A percentile compares a stretch with the other conserved stretches of the same genome.
Evolutionary conservation across 2,888 invertebrate genomes (phyloP).

Genomic region (Cephus rjabovi): DNA sequence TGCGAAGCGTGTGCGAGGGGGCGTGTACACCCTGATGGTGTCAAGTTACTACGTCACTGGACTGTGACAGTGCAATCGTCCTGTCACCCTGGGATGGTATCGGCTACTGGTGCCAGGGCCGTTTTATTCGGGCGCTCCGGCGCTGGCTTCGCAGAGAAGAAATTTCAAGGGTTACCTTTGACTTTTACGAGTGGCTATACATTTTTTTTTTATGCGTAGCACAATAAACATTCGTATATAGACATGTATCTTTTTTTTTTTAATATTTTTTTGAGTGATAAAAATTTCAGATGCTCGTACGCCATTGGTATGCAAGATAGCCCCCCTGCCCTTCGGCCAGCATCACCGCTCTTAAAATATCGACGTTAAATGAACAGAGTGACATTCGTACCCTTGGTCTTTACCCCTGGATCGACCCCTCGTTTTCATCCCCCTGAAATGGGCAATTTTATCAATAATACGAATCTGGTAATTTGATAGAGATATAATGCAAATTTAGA

Average conservation of each 20-base stretch:
- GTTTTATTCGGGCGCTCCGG: background rate
- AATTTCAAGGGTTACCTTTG: background rate
- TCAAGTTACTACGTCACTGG: conserved; percentile 58
- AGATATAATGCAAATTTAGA: conserved; percentile 66
- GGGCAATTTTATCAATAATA: conserved; percentile 66
- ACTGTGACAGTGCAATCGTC: conserved; percentile 56
- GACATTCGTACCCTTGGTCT: conserved; percentile 32
- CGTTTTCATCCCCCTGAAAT: conserved; percentile 49
- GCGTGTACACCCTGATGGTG: conserved; percentile 50
- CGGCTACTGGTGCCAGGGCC: background rate
- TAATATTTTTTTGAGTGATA: background rate
- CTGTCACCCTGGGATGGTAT: conserved; percentile 43
- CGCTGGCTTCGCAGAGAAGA: background rate
- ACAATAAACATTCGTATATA: background rate
- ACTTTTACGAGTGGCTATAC: background rate
- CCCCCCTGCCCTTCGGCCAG: background rate
- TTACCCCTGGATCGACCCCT: conserved; percentile 26
- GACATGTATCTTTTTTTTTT: background rate
- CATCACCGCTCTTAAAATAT: conserved; percentile 33
- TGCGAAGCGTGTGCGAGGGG: conserved; percentile 52
- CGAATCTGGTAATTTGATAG: conserved; percentile 66
- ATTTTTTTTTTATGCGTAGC: background rate
- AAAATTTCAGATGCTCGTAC: background rate
- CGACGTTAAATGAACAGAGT: conserved; percentile 48
- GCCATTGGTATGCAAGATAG: background rate